A percentile compares a stretch with the other conserved stretches of the same genome.
Conservation (phyloP, 2,888 invertebrate species). For the Anoplius nigerrimus region DNA sequence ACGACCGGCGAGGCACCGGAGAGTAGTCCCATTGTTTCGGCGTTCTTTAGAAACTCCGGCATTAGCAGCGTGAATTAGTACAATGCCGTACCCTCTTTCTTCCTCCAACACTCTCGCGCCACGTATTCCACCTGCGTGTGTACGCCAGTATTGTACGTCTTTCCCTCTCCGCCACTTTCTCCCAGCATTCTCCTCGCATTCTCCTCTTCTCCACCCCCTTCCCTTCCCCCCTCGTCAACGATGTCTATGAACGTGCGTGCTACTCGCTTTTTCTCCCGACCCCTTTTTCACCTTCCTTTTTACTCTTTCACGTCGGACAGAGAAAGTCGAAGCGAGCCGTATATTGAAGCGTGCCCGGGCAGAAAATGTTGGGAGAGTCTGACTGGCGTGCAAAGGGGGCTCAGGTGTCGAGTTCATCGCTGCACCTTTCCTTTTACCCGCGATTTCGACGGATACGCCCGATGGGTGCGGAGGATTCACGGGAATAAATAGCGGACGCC, state of each 20-base stretch:
- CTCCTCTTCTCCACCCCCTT: conserved; percentile 2
- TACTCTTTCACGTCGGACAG: neutral
- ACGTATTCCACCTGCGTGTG: too few species aligned
- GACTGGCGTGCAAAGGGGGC: conserved; percentile 7
- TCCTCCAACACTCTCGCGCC: neutral
- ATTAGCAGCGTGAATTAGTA: conserved; percentile 62
- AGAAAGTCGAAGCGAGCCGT: neutral
- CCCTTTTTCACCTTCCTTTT: neutral
- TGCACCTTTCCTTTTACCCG: neutral
- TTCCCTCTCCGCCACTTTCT: conserved; percentile 14
- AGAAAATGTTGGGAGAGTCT: conserved; percentile 20
- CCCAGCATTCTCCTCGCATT: conserved; percentile 6
- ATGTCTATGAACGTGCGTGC: neutral
- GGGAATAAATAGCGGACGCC: too few species aligned
- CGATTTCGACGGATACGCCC: neutral
- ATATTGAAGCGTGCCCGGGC: neutral
- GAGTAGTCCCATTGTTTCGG: conserved; percentile 57
- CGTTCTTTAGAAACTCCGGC: conserved; percentile 61
- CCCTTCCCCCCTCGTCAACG: neutral
- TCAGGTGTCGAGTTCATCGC: neutral
- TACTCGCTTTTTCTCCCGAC: neutral
- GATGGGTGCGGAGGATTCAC: neutral
- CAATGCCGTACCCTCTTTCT: conserved; percentile 41
- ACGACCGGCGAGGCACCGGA: conserved; percentile 29
- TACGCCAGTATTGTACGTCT: neutral